Evolutionary conservation across 2,888 invertebrate species (phyloP).

Genomic region (Mesorhabditis spiculigera): DNA sequence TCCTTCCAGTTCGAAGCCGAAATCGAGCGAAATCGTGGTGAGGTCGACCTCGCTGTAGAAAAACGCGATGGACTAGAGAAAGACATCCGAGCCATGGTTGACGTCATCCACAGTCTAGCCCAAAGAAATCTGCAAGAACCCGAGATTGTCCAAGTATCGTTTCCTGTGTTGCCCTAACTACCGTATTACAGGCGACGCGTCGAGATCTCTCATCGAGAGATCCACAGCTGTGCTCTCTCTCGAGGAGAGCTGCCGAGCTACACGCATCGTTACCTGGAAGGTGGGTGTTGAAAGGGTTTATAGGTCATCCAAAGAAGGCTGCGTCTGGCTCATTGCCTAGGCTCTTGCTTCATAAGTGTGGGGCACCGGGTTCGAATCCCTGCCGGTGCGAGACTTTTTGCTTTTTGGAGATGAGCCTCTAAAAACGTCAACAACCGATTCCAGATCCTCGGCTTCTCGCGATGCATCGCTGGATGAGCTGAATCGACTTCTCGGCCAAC

Average conservation of each 20-base stretch:
- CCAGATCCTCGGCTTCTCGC: constrained; percentile 22
- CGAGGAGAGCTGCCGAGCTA: constrained; percentile 36
- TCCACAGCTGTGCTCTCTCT: constrained; percentile 33
- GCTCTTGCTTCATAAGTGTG: too few relatives aligned
- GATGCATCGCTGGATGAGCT: constrained; percentile 31
- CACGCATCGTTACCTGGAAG: constrained; percentile 37
- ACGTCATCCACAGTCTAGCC: not conserved
- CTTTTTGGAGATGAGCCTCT: too few relatives aligned
- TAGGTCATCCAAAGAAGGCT: too few relatives aligned
- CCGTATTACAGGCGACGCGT: constrained; percentile 26
- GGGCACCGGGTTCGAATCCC: too few relatives aligned
- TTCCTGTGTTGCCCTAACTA: not conserved
- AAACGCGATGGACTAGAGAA: constrained; percentile 6
- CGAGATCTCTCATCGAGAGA: constrained; percentile 42
- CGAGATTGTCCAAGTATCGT: constrained; percentile 10
- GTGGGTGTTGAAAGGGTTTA: not conserved
- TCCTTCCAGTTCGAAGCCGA: not conserved
- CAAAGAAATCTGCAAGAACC: constrained; percentile 11
- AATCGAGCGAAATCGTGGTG: constrained; percentile 21
- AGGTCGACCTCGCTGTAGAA: constrained; percentile 18
- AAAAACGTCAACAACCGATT: not conserved
- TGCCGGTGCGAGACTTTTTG: too few relatives aligned
- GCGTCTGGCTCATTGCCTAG: not conserved
- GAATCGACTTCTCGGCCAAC: constrained; percentile 26
- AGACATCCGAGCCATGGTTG: not conserved